These are phyloP conservation scores for Grammomys dolichurus DNA, from an alignment of 2,113 vertebrate species.

Conservation along the genomic window DNA sequence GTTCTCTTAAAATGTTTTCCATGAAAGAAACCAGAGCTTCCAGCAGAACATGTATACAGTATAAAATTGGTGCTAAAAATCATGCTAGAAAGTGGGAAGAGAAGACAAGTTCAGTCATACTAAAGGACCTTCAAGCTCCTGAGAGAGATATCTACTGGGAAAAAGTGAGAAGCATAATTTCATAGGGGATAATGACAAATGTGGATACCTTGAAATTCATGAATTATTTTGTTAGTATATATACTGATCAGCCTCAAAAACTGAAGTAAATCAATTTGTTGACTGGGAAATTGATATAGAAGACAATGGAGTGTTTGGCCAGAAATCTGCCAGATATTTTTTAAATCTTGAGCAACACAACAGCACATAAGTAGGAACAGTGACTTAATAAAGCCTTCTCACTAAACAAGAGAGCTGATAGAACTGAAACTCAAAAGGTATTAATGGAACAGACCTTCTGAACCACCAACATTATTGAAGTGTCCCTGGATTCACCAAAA, in stretches of 20 bases:
- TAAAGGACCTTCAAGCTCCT: background rate
- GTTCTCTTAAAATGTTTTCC: background rate
- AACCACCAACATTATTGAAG: background rate
- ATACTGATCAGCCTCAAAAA: constrained; percentile 28
- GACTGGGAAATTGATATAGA: background rate
- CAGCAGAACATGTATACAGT: background rate
- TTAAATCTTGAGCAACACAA: background rate
- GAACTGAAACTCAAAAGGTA: background rate
- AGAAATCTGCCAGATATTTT: background rate
- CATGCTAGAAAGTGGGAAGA: too few species aligned
- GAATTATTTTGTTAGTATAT: background rate
- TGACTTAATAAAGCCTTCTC: background rate
- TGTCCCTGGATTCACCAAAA: background rate
- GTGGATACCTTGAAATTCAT: background rate
- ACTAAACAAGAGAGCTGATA: background rate
- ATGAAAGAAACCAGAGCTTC: background rate
- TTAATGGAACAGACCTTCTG: background rate
- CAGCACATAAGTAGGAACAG: background rate
- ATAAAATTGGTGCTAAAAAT: background rate
- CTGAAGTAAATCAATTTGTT: background rate
- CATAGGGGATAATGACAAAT: background rate
- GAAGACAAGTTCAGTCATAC: background rate
- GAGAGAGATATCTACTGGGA: background rate
- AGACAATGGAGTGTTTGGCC: background rate
- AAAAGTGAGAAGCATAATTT: background rate